A percentile compares a stretch with the other conserved stretches of the same genome.
Evolutionary conservation across 2,888 invertebrate genomes (phyloP).

Genomic region (Tiliacea citrago): DNA sequence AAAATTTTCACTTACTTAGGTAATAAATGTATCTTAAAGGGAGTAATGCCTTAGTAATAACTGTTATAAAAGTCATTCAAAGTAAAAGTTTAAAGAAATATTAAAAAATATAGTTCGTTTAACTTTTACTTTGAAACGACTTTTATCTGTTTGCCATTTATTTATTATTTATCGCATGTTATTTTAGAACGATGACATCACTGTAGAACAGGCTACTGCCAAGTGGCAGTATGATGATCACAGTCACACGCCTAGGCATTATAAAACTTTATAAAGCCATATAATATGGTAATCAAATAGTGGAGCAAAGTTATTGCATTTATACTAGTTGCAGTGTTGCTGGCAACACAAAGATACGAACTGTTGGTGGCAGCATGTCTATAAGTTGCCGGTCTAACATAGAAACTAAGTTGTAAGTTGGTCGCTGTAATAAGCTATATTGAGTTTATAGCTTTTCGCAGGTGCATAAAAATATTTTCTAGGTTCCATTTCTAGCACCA

Average conservation of each 20-base stretch:
- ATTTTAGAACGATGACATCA: constrained; percentile 41
- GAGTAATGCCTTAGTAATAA: too few relatives aligned
- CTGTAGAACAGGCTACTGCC: neutral
- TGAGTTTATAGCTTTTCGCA: neutral
- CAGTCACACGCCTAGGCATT: neutral
- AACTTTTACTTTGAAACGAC: constrained; percentile 1
- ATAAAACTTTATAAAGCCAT: neutral
- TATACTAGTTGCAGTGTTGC: neutral
- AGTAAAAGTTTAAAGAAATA: too few relatives aligned
- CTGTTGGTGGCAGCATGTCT: neutral
- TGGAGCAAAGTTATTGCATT: neutral
- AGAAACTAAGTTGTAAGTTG: constrained; percentile 1
- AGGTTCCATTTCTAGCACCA: neutral
- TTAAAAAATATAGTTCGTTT: constrained; percentile 19
- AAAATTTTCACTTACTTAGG: neutral
- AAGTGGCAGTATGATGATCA: neutral
- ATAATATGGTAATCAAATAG: neutral
- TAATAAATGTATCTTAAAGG: too few relatives aligned
- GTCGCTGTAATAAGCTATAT: neutral
- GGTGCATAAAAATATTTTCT: neutral
- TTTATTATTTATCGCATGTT: constrained; percentile 12
- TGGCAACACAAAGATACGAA: neutral
- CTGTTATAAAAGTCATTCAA: too few relatives aligned
- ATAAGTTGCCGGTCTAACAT: neutral
- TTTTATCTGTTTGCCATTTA: constrained; percentile 26